A percentile compares a stretch with the other conserved stretches of the same genome.
Conservation (phyloP, 2,797 vertebrate genomes). For the Rhinichthys osculus region DNA sequence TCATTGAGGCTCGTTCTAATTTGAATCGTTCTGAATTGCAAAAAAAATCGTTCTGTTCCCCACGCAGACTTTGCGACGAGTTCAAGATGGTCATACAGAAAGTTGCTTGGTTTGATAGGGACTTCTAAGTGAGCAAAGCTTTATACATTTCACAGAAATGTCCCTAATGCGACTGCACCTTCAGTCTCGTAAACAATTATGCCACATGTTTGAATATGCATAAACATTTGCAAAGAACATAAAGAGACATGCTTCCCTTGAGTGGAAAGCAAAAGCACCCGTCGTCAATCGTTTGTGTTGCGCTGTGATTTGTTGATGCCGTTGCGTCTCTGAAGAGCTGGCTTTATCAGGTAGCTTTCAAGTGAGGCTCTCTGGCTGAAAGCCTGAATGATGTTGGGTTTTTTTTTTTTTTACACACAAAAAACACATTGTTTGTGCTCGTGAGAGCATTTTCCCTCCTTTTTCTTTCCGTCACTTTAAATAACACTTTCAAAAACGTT, state of each 20-base stretch:
- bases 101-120: not conserved
- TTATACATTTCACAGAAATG: not conserved
- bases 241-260: constrained; percentile 6
- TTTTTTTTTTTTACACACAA: constrained; percentile 21
- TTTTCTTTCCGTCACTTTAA: constrained; percentile 42
- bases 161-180: not conserved
- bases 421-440: constrained; percentile 65
- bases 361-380: constrained; percentile 8
- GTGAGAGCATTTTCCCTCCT: constrained; percentile 58
- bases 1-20: not conserved
- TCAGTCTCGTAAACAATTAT: not conserved
- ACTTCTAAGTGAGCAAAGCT: not conserved
- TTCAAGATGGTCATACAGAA: not conserved
- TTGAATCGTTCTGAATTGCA: not conserved
- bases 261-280: constrained; percentile 11
- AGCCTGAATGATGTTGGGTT: constrained; percentile 56
- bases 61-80: not conserved
- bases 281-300: constrained; percentile 7
- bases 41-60: too few relatives aligned
- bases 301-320: not conserved
- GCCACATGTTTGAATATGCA: not conserved
- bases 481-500: constrained; percentile 25
- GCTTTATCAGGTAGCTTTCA: constrained; percentile 39
- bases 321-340: not conserved
- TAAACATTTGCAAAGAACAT: not conserved